A percentile compares a stretch with the other conserved stretches of the same genome.
Evolutionary conservation across 1,140 invertebrate species (phyloP).

Genomic region (Venustaconcha ellipsiformis): DNA sequence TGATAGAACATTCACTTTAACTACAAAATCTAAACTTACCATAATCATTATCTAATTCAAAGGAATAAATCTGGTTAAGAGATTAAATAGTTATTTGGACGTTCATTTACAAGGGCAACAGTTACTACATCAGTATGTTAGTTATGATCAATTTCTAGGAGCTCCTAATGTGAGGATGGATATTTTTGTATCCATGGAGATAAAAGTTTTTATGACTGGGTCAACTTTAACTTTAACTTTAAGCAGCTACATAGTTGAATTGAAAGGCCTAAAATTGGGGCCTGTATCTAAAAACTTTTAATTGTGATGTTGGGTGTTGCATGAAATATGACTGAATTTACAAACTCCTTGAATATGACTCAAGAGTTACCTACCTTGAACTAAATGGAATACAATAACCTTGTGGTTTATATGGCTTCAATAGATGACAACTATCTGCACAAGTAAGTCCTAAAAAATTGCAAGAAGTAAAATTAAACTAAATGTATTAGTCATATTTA

Average conservation of each 20-base stretch:
- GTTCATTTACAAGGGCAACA: no score
- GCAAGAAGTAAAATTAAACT: no score
- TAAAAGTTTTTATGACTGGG: neutral
- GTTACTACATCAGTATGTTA: no score
- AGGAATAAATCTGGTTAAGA: no score
- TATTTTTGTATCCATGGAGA: no score
- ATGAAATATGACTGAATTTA: neutral
- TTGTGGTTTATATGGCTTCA: conserved; percentile 8
- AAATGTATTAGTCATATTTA: no score
- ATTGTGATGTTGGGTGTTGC: neutral
- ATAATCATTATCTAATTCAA: no score
- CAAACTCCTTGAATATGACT: neutral
- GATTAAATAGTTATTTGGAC: no score
- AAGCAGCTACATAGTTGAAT: neutral
- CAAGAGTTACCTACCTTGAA: conserved; percentile 2
- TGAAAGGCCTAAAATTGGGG: neutral
- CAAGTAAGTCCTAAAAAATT: conserved; percentile 12
- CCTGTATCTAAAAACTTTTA: neutral
- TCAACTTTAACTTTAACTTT: neutral
- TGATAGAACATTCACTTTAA: no score
- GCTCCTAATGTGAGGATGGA: no score
- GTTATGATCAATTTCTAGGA: no score
- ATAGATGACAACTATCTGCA: neutral
- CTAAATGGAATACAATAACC: conserved; percentile 36
- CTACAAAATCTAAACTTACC: no score